These are phyloP conservation scores for Allobates femoralis DNA, from an alignment of 2,797 vertebrate genomes.

Conservation along the genomic window DNA sequence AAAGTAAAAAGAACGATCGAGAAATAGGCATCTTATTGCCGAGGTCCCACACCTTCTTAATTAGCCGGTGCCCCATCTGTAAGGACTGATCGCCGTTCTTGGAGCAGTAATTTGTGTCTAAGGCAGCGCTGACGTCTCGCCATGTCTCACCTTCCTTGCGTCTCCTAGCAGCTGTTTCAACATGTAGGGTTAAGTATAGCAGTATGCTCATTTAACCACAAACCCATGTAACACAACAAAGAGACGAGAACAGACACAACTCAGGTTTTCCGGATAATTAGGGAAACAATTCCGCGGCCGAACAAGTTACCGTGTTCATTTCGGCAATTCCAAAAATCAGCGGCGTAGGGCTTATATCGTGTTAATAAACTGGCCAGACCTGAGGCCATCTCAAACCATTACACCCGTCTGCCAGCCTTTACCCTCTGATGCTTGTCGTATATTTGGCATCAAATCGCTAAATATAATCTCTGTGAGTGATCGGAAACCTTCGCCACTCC, in stretches of 20 bases:
- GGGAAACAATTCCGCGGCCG: background rate
- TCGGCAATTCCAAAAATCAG: background rate
- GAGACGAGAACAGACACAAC: background rate
- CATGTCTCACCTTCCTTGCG: slow-evolving; percentile 27
- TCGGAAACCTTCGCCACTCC: too few species aligned
- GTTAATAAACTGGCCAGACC: background rate
- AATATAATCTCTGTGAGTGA: too few species aligned
- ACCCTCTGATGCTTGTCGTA: too few species aligned
- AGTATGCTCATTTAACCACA: slow-evolving; percentile 52
- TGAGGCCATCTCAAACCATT: background rate
- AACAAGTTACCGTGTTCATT: background rate
- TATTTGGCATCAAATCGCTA: too few species aligned
- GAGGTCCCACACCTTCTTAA: slow-evolving; percentile 29
- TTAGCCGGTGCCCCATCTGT: slow-evolving; percentile 53
- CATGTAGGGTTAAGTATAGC: slow-evolving; percentile 44
- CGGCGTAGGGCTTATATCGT: background rate
- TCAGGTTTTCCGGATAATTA: slow-evolving; percentile 5
- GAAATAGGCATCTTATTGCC: slow-evolving; percentile 60
- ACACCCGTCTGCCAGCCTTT: too few species aligned
- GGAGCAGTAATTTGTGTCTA: background rate
- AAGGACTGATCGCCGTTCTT: background rate
- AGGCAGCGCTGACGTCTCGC: background rate
- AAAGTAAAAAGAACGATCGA: slow-evolving; percentile 47
- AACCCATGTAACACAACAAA: slow-evolving; percentile 40
- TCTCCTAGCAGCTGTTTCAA: slow-evolving; percentile 44